Percentiles rank a stretch among this genome's conserved stretches.
phyloP scores from a whole-genome alignment of 2,888 invertebrate species.

The Cylloceria caligata region DNA sequence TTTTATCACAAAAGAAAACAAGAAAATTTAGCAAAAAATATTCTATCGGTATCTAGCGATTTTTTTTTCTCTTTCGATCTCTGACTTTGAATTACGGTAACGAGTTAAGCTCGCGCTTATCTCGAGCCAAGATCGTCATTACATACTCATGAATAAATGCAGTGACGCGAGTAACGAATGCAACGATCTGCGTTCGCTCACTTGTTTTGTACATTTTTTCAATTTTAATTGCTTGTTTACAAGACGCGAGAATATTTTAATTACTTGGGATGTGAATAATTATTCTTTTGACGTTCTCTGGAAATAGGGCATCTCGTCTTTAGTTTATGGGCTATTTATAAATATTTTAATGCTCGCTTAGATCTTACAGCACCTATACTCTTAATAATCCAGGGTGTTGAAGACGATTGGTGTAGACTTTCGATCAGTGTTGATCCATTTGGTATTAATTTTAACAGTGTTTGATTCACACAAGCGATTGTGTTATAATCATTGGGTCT shows the following conservation, averaged over 20 bases:
- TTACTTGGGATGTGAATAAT: constrained; percentile 14
- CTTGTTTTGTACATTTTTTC: constrained; percentile 34
- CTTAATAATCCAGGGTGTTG: too few relatives aligned
- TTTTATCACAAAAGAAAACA: background rate
- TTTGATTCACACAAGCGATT: too few relatives aligned
- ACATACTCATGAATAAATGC: constrained; percentile 49
- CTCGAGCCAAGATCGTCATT: constrained; percentile 38
- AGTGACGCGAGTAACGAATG: constrained; percentile 36
- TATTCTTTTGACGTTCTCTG: background rate
- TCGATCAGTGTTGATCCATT: too few relatives aligned
- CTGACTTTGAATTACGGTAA: constrained; percentile 48
- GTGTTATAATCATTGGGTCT: too few relatives aligned
- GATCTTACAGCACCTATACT: background rate
- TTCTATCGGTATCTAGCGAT: constrained; percentile 22
- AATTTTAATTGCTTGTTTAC: constrained; percentile 28
- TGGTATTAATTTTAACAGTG: too few relatives aligned
- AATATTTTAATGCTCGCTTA: background rate
- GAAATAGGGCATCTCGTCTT: background rate
- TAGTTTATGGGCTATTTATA: background rate
- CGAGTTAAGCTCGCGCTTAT: constrained; percentile 26
- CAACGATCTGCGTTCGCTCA: constrained; percentile 5
- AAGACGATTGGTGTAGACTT: too few relatives aligned
- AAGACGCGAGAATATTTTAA: constrained; percentile 21
- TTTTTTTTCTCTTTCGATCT: constrained; percentile 2
- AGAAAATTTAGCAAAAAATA: constrained; percentile 21